These are phyloP conservation scores for Fopius arisanus DNA, from an alignment of 1,140 invertebrate genomes.

Conservation along the genomic window DNA sequence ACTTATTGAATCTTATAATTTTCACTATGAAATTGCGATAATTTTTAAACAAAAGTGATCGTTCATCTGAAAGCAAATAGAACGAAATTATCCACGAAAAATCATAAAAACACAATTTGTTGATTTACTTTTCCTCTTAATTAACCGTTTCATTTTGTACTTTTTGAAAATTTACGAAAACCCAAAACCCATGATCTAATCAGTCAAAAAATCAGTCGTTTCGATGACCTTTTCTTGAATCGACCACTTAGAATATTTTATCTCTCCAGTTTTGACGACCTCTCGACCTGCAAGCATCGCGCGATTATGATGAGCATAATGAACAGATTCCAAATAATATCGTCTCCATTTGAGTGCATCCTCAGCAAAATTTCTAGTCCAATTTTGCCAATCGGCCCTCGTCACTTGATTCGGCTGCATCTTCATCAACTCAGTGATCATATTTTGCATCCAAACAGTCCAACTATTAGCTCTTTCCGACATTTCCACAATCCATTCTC, in stretches of 20 bases:
- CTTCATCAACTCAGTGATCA: conserved; percentile 36
- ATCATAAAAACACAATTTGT: too few relatives aligned
- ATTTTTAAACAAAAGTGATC: too few relatives aligned
- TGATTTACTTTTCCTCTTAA: too few relatives aligned
- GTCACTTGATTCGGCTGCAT: conserved; percentile 35
- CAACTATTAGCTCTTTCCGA: conserved; percentile 40
- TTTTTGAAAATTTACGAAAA: too few relatives aligned
- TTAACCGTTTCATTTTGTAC: too few relatives aligned
- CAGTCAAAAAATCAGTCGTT: conserved; percentile 27
- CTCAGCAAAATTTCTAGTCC: conserved; percentile 41
- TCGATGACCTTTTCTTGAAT: conserved; percentile 30
- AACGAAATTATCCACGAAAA: too few relatives aligned
- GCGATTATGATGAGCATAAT: conserved; percentile 43
- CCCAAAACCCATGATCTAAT: too few relatives aligned
- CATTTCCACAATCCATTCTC: conserved; percentile 41
- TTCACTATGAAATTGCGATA: too few relatives aligned
- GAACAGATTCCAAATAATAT: conserved; percentile 43
- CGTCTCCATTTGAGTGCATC: conserved; percentile 41
- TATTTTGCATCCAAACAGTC: conserved; percentile 43
- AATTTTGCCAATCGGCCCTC: conserved; percentile 42
- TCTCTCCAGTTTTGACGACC: conserved; percentile 42
- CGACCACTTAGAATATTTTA: conserved; percentile 2
- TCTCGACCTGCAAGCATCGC: conserved; percentile 38
- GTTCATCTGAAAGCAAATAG: too few relatives aligned
- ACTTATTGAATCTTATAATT: too few relatives aligned